Percentiles rank a stretch among this genome's conserved stretches.
Conservation (phyloP, 2,888 invertebrate genomes). For the Poecilus cupreus region DNA sequence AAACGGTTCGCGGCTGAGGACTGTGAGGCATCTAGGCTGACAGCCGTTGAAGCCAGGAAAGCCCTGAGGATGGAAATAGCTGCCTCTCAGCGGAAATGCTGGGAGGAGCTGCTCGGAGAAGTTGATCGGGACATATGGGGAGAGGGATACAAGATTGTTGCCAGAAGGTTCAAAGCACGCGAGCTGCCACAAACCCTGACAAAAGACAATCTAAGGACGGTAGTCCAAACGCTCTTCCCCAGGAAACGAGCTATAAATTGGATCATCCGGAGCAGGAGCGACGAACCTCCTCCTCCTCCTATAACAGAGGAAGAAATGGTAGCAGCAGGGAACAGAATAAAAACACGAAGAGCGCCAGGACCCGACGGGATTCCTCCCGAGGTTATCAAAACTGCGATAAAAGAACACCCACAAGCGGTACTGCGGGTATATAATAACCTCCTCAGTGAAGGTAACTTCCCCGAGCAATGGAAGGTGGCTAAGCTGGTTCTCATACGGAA, state of each 20-base stretch:
- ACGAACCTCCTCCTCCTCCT: not conserved
- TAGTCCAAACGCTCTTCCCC: not conserved
- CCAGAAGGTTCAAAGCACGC: not conserved
- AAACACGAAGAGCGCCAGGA: not conserved
- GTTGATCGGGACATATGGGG: no score
- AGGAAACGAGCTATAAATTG: not conserved
- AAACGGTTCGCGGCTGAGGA: no score
- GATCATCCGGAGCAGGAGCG: not conserved
- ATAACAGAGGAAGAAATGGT: not conserved
- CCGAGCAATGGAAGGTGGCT: not conserved
- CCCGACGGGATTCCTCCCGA: conserved; percentile 33
- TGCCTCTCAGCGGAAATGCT: no score
- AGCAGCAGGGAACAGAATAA: not conserved
- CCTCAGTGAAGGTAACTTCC: not conserved
- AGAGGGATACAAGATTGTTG: no score
- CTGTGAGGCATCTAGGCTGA: no score
- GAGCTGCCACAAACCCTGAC: not conserved
- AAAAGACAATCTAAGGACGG: not conserved
- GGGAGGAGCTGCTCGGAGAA: no score
- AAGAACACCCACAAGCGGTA: not conserved
- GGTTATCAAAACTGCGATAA: not conserved
- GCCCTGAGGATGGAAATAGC: no score
- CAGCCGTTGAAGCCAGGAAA: no score
- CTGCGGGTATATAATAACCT: not conserved
- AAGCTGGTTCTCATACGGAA: not conserved